Evolutionary conservation across 2,797 vertebrate genomes (phyloP), one percentile per base, ranked within the genome.

Genomic region (Champsocephalus gunnari): DNA sequence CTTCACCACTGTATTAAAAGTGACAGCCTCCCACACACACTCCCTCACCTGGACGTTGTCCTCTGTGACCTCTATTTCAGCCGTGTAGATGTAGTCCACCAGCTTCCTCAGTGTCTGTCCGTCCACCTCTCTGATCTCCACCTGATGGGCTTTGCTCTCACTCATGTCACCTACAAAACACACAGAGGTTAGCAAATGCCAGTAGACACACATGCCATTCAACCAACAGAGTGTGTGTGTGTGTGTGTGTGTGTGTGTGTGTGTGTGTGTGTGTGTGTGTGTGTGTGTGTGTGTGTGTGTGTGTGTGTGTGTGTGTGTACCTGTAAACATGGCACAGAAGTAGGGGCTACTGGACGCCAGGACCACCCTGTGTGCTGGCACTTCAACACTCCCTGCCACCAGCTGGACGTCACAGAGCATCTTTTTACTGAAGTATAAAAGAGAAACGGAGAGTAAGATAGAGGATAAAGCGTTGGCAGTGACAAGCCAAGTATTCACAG

Each of bases 271-370:
- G 71, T 44, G 64, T 24, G 5, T 50, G 50, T 95, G 28, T 19
- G 8, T 55, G 2, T 45, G 71, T 44, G 64, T 21, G 5, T 51
- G 50, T 95, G 28, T 21, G 8, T 54, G 2, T 51, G 71, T 44
- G 64, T 24, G 5, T 50, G 50, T 95, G 19, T 7, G 2, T 51
- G 71, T 44, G 64, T 24, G 5, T 51, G 49, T 95, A 99, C 98
- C 97, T 96, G 98, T 99, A 92, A 99, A 99, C 98, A 99, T 99
- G 3, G 98, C 98, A 90, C 96, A 98, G 77, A 99, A 99, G 88
- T 99, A 99, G 43, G 98, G 97, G 90, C 98, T 99, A 87, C 98
- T 98, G 89, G 98, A 96, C 0, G 98, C 96, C 75, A 99, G 93
- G 77, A 99, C 97, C 90, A 99, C 95, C 7, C 96, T 95, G 91